Conservation (phyloP, 1,140 invertebrate genomes). For the Drosophila lowei region DNA sequence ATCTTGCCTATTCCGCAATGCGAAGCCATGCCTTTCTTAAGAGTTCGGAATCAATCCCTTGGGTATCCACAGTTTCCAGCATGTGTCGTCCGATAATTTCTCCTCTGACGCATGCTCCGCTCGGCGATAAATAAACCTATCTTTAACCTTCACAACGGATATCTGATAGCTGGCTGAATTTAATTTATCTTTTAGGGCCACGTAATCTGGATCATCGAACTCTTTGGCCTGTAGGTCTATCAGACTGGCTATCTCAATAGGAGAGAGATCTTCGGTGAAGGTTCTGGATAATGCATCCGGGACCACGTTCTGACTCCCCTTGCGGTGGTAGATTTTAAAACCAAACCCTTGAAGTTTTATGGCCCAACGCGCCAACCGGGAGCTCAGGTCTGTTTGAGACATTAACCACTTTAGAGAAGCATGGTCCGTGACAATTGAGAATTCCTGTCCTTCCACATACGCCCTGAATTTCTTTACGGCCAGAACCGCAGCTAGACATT, state of each 20-base stretch:
- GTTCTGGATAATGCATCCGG: too few relatives aligned
- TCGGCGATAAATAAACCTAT: conserved; percentile 3
- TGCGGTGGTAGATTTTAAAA: too few relatives aligned
- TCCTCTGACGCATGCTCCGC: neutral
- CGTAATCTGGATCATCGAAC: conserved; percentile 2
- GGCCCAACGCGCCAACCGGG: too few relatives aligned
- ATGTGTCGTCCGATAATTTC: conserved; percentile 10
- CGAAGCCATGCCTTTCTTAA: neutral
- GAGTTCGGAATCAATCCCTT: neutral
- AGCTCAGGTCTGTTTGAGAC: too few relatives aligned
- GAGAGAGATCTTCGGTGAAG: too few relatives aligned
- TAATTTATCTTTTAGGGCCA: conserved; percentile 1
- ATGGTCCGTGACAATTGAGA: conserved; percentile 7
- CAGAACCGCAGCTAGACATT: conserved; percentile 4
- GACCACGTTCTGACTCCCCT: too few relatives aligned
- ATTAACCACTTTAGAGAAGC: neutral
- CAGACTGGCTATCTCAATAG: neutral
- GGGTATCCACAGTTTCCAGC: conserved; percentile 7
- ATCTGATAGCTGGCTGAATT: neutral
- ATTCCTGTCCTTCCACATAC: conserved; percentile 13
- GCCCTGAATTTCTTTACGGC: conserved; percentile 16
- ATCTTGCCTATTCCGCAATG: conserved; percentile 18
- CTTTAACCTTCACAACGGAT: neutral
- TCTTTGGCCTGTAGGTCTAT: neutral
- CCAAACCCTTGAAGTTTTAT: too few relatives aligned